These are phyloP conservation scores for Rhyacophila evoluta DNA, from an alignment of 2,888 invertebrate genomes.

Conservation along the genomic window DNA sequence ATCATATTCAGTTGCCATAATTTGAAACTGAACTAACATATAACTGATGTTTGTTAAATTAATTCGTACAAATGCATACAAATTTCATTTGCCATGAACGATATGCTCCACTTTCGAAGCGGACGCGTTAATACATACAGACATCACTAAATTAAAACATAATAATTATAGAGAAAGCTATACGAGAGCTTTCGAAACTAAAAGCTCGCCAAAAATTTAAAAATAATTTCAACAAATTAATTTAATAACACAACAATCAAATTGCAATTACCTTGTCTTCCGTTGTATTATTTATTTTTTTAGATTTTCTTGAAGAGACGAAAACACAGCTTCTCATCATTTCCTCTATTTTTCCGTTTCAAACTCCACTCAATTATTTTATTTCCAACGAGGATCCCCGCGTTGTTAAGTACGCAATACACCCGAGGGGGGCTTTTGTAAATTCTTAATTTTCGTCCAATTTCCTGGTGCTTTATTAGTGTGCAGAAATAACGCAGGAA, in stretches of 20 bases:
- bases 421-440: neutral
- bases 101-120: too few relatives aligned
- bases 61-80: too few relatives aligned
- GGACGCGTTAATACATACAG: too few relatives aligned
- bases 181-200: too few relatives aligned
- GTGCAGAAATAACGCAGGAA: neutral
- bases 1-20: too few relatives aligned
- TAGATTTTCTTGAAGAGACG: neutral
- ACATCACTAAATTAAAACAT: too few relatives aligned
- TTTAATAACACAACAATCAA: too few relatives aligned
- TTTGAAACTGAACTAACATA: too few relatives aligned
- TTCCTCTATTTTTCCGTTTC: neutral
- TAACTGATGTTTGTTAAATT: too few relatives aligned
- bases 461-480: neutral
- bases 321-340: conserved; percentile 21
- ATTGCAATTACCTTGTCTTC: neutral
- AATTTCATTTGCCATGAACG: too few relatives aligned
- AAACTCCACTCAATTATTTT: neutral
- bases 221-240: neutral
- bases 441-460: neutral
- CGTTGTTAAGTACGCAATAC: neutral
- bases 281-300: neutral
- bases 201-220: too few relatives aligned
- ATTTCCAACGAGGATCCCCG: neutral
- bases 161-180: too few relatives aligned